These are phyloP conservation scores for Cephus pulcher DNA, from an alignment of 2,888 invertebrate genomes.

Conservation along the genomic window DNA sequence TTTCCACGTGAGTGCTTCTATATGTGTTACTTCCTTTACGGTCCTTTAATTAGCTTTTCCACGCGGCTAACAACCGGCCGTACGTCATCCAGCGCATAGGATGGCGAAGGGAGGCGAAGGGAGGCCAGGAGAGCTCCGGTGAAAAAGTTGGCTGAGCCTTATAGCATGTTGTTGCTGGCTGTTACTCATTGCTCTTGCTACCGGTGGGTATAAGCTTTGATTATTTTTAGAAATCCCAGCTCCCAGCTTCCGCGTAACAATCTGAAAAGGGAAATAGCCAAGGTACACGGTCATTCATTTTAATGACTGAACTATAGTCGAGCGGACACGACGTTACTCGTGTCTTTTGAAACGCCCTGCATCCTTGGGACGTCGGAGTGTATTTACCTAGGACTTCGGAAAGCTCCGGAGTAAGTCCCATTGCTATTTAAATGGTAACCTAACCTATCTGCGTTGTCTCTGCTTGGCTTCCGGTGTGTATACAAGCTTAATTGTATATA, in stretches of 20 bases:
- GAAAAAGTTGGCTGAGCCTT: neutral
- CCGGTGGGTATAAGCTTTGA: neutral
- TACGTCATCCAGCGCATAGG: neutral
- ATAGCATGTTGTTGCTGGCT: neutral
- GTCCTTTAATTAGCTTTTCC: constrained; percentile 48
- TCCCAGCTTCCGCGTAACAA: neutral
- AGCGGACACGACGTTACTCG: neutral
- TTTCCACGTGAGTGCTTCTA: constrained; percentile 7
- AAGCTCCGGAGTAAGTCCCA: neutral
- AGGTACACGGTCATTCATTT: neutral
- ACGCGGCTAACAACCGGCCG: constrained; percentile 36
- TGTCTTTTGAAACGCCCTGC: neutral
- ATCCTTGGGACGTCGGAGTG: neutral
- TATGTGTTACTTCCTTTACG: constrained; percentile 43
- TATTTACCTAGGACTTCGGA: neutral
- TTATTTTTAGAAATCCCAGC: neutral
- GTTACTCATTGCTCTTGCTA: too few relatives aligned
- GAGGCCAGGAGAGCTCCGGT: neutral
- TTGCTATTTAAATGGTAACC: neutral
- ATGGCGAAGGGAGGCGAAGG: neutral
- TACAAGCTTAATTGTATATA: neutral
- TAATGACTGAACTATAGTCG: neutral
- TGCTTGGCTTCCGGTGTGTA: neutral
- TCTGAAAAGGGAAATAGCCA: neutral
- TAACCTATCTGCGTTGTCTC: neutral